phyloP scores from a whole-genome alignment of 1,140 invertebrate genomes.

The Prorops nasuta region DNA sequence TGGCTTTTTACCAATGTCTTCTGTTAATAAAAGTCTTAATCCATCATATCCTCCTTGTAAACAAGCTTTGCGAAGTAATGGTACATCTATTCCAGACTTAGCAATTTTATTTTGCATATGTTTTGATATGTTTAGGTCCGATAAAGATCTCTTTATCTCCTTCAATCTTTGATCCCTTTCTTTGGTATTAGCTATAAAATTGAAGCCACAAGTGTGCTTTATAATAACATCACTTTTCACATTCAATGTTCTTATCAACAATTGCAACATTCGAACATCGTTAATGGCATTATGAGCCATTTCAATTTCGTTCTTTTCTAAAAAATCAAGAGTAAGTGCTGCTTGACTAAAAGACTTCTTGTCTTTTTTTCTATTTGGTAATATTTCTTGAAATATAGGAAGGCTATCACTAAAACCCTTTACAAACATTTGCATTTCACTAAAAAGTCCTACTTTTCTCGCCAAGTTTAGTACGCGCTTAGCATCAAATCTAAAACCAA shows the following conservation, averaged over 20 bases:
- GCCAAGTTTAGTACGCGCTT: conserved; percentile 2
- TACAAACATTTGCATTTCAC: conserved; percentile 5
- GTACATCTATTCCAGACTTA: conserved; percentile 11
- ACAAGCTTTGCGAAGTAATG: conserved; percentile 7
- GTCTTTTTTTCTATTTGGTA: conserved; percentile 11
- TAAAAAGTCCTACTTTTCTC: not conserved
- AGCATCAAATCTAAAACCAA: conserved; percentile 18
- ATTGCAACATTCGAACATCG: conserved; percentile 12
- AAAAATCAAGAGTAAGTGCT: conserved; percentile 7
- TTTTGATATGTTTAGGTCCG: conserved; percentile 7
- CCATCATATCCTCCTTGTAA: not conserved
- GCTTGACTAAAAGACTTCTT: conserved; percentile 8
- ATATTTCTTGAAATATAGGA: conserved; percentile 9
- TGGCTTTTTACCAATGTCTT: conserved; percentile 7
- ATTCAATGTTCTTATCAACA: conserved; percentile 3
- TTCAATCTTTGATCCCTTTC: not conserved
- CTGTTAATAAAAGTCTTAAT: conserved; percentile 7
- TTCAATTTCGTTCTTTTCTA: conserved; percentile 1
- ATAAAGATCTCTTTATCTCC: not conserved
- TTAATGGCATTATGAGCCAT: conserved; percentile 16
- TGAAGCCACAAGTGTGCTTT: not conserved
- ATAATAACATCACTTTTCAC: not conserved
- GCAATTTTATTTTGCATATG: conserved; percentile 12
- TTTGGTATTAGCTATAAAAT: not conserved
- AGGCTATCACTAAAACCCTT: conserved; percentile 16